Base-by-base conservation (phyloP, 2,888 invertebrate genomes). In the Eurytoma adleriae region DNA sequence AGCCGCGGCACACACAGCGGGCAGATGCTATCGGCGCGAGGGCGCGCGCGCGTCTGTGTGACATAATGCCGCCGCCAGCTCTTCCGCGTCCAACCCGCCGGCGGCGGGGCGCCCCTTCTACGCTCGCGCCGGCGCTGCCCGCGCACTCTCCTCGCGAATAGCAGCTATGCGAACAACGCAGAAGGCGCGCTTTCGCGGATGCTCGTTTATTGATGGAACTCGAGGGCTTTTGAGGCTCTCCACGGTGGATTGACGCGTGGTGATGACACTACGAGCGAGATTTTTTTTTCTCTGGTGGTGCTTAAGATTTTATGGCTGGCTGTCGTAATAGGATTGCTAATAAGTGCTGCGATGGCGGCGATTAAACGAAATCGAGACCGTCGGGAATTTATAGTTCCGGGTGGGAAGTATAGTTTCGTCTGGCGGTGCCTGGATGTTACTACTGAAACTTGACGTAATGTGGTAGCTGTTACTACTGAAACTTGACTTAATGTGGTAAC, bases 41-140 rank as follows among this genome's bases (percentile, higher is more conserved):
- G 66, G 78, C 74, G 78, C 78, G 78, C 80, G 74, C 69, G 74
- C 69, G 68, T 80, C 73, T 80, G 76, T 75, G 73, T 78, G 78
- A 78, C 67, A 78, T 81, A 81, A 81, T 68, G 77, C 50, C 50
- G 62, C 77, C 16, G 30, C 27, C 56, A 20, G 30, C 54, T 27
- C 40, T 52, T 14, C 67, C 16, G 57, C 56, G 18, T 18, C 12
- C 12, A 30, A n/a, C 27, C 40, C 40, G 50, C 20, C n/a, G 20
- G n/a, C 48, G n/a, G 54, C 48, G 40, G 48, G 48, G 20, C 40
- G 40, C 12, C 70, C 57, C 18, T 40, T 14, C 24, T 20, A 12
- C 3, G 50, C 16, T 20, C 16, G 16, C 24, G 52, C 52, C 52
- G 30, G 16, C 7, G 14, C 66, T 12, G 50, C 30, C 5, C 14